Evolutionary conservation across 1,140 invertebrate genomes (phyloP).

Genomic region (Lysiphlebus fabarum): DNA sequence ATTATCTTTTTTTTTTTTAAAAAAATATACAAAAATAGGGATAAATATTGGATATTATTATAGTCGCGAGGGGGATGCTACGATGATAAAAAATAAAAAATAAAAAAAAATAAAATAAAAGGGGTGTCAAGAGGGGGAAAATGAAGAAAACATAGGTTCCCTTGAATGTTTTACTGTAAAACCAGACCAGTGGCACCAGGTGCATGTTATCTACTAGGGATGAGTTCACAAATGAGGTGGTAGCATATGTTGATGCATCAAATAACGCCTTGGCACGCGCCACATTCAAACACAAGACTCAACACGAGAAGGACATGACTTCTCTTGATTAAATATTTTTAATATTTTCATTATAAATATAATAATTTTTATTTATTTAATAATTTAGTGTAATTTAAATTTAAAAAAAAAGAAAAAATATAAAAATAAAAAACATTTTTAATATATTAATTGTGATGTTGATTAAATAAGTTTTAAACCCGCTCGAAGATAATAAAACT

Average conservation of each 20-base stretch:
- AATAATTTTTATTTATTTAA: no score
- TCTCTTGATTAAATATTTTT: no score
- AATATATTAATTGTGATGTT: no score
- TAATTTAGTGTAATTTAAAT: no score
- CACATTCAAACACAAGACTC: slow-evolving; percentile 49
- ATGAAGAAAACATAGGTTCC: slow-evolving; percentile 12
- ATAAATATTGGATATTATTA: no score
- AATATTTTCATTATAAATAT: no score
- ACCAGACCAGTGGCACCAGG: slow-evolving; percentile 40
- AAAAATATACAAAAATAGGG: no score
- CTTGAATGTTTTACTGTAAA: slow-evolving; percentile 21
- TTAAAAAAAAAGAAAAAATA: no score
- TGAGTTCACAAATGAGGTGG: slow-evolving; percentile 47
- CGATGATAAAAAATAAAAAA: no score
- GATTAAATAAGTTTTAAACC: slow-evolving; percentile 4
- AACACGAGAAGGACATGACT: slow-evolving; percentile 36
- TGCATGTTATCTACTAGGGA: slow-evolving; percentile 44
- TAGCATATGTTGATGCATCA: slow-evolving; percentile 51
- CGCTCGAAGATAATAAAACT: slow-evolving; percentile 5
- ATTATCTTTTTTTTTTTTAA: no score
- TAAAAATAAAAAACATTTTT: no score
- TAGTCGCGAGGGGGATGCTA: no score
- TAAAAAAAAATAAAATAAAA: slow-evolving; percentile 6
- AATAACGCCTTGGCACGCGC: slow-evolving; percentile 49
- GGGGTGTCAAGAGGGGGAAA: slow-evolving; percentile 14